Evolutionary conservation across 2,797 vertebrate genomes (phyloP).

Genomic region (Ataeniobius toweri): DNA sequence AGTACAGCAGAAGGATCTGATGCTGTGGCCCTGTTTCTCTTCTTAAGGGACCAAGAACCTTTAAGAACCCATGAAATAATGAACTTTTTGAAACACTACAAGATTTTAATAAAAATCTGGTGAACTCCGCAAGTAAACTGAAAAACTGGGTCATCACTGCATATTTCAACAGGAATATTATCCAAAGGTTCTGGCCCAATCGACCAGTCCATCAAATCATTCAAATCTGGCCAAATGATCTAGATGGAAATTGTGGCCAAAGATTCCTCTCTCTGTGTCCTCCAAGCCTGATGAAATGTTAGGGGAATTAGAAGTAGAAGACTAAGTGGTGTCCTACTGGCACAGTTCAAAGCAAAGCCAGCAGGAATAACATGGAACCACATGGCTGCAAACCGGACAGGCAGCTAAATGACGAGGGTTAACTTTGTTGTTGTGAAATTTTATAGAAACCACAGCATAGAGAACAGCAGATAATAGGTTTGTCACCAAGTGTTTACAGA

Average conservation of each 20-base stretch:
- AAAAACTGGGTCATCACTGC: neutral
- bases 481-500: slow-evolving; percentile 59
- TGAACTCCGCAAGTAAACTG: neutral
- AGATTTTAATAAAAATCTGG: neutral
- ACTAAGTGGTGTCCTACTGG: neutral
- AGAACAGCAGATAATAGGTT: slow-evolving; percentile 61
- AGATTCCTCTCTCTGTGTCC: no score
- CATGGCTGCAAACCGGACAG: slow-evolving; percentile 38
- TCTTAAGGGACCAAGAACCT: neutral
- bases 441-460: slow-evolving; percentile 59
- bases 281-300: neutral
- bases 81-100: neutral
- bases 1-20: no score
- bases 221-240: neutral
- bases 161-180: neutral
- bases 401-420: slow-evolving; percentile 34
- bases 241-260: neutral
- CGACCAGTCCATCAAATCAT: no score
- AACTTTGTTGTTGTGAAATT: slow-evolving; percentile 45
- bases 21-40: no score
- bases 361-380: neutral
- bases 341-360: neutral
- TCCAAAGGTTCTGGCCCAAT: neutral
- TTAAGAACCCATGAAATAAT: neutral
- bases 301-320: neutral